These are phyloP conservation scores for Eupithecia insigniata DNA, from an alignment of 2,888 invertebrate species.

Conservation along the genomic window DNA sequence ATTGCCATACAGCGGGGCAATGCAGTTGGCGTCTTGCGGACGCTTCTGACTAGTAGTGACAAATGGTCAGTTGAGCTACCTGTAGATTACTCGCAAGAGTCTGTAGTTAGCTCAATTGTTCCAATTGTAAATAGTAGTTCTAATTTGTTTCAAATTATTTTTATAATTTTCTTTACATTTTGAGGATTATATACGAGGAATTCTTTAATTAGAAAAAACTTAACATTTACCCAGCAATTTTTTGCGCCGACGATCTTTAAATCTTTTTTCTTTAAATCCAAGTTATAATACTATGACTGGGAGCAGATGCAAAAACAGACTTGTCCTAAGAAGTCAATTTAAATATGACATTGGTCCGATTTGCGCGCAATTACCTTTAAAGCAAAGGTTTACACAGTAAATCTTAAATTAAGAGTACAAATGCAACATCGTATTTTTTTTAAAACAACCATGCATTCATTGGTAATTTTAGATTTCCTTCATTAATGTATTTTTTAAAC, in stretches of 20 bases:
- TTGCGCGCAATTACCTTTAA: slow-evolving; percentile 10
- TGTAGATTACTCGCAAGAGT: no score
- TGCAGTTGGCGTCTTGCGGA: no score
- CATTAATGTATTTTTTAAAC: background rate
- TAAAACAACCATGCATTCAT: background rate
- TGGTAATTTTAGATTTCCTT: background rate
- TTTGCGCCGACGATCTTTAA: background rate
- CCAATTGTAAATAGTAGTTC: no score
- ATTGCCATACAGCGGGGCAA: no score
- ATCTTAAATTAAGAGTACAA: slow-evolving; percentile 5
- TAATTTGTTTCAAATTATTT: no score
- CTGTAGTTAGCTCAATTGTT: no score
- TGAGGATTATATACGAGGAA: no score
- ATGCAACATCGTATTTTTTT: slow-evolving; percentile 20
- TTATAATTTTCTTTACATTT: no score
- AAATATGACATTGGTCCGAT: slow-evolving; percentile 39
- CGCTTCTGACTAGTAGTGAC: no score
- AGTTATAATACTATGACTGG: background rate
- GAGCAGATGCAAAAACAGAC: background rate
- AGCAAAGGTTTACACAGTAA: slow-evolving; percentile 12
- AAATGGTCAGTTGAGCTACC: no score
- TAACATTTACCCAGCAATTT: background rate
- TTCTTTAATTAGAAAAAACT: background rate
- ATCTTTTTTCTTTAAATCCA: background rate
- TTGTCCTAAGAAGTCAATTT: background rate